phyloP scores from a whole-genome alignment of 2,797 vertebrate species.

The Steatocranus sp. region DNA sequence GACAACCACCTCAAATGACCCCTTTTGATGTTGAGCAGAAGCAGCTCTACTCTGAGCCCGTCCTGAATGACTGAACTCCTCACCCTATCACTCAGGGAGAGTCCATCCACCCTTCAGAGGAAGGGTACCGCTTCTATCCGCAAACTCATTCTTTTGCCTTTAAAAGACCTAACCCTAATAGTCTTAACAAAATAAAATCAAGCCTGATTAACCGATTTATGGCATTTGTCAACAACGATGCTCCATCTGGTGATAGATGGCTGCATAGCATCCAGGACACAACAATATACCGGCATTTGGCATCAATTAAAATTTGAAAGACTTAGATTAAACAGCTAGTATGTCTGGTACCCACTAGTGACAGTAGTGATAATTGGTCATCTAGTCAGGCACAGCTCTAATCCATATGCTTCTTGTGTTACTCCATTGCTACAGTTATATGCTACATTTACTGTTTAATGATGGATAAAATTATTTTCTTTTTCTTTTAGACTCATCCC shows the following conservation, averaged over 20 bases:
- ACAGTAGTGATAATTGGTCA: not conserved
- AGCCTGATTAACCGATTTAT: not conserved
- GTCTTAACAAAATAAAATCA: not conserved
- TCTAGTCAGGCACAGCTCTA: not conserved
- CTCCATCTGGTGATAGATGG: not conserved
- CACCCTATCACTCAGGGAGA: not conserved
- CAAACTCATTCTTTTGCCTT: not conserved
- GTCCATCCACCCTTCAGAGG: not conserved
- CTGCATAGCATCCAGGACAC: not conserved
- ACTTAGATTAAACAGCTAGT: fast-evolving
- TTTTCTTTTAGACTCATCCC: constrained; percentile 81
- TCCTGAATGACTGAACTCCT: not conserved
- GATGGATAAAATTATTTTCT: not conserved
- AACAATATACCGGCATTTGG: not conserved
- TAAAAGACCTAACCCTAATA: not conserved
- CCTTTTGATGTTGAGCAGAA: not conserved
- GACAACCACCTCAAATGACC: not conserved
- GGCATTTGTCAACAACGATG: not conserved
- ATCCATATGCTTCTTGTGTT: not conserved
- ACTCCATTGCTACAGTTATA: not conserved
- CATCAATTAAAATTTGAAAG: not conserved
- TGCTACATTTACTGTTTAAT: not conserved
- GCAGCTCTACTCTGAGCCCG: fast-evolving
- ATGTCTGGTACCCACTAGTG: not conserved
- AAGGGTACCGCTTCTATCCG: fast-evolving